phyloP scores from a whole-genome alignment of 64 coral and sea anemone genomes.

The Stichodactyla mertensii region DNA sequence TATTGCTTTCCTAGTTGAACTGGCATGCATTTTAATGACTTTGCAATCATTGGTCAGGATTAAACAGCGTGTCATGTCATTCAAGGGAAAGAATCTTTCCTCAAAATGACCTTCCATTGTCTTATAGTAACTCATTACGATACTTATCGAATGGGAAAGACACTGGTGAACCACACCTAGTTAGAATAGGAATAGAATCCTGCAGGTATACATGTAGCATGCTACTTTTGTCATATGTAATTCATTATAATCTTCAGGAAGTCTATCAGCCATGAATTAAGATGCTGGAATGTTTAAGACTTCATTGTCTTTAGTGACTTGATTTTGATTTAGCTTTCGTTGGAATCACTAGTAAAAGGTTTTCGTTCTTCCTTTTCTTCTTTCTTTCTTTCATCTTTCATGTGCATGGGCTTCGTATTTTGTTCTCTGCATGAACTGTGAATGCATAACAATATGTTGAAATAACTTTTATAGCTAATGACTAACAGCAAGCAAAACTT shows the following conservation, averaged over 20 bases:
- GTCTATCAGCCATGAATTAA: too few relatives aligned
- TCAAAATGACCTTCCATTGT: background rate
- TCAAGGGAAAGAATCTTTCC: background rate
- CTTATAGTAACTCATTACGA: background rate
- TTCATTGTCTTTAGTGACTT: background rate
- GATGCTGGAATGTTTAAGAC: too few relatives aligned
- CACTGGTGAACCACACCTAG: background rate
- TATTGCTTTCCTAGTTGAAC: background rate
- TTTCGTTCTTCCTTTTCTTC: background rate
- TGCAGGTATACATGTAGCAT: background rate
- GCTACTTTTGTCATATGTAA: background rate
- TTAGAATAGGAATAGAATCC: background rate
- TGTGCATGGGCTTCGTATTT: conserved; percentile 5
- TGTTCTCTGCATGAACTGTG: background rate
- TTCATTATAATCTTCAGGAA: background rate
- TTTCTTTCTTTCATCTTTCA: background rate
- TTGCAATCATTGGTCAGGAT: background rate
- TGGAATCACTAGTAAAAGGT: background rate
- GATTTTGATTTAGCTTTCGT: background rate
- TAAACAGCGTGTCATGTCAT: background rate
- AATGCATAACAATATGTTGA: too few relatives aligned
- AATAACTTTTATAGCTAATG: background rate
- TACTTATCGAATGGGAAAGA: background rate
- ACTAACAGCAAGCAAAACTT: too few relatives aligned
- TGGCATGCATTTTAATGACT: too few relatives aligned